A percentile compares a stretch with the other conserved stretches of the same genome.
These are phyloP conservation scores for Cyphomyrus discorhynchus DNA, from an alignment of 2,113 vertebrate species.

Conservation along the genomic window DNA sequence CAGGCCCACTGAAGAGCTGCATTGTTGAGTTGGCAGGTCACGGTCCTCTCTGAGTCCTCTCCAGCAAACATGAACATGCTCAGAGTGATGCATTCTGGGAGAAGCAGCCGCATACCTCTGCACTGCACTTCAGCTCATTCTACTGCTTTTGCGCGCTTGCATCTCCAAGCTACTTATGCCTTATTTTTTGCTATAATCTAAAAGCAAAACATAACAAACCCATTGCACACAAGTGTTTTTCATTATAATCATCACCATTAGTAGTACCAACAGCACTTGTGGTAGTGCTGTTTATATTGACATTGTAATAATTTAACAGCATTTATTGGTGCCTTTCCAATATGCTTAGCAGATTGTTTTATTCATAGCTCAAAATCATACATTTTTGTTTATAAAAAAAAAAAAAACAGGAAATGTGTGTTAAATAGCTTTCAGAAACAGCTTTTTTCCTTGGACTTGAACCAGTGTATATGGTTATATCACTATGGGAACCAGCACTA, in stretches of 20 bases:
- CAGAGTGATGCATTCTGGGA: slow-evolving; percentile 26
- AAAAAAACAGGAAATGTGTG: neutral
- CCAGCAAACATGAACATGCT: slow-evolving; percentile 35
- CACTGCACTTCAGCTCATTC: neutral
- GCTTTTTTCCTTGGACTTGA: neutral
- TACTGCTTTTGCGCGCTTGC: neutral
- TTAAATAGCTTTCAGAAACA: neutral
- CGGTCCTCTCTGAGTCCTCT: slow-evolving; percentile 36
- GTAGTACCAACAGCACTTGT: neutral
- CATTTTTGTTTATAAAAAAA: neutral
- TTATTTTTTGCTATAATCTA: neutral
- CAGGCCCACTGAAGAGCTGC: slow-evolving; percentile 41
- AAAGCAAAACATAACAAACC: neutral
- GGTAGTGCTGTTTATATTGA: neutral
- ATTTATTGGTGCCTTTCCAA: neutral
- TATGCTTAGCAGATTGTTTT: neutral
- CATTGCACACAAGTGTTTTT: neutral
- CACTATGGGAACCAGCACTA: neutral
- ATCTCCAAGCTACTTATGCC: neutral
- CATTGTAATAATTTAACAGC: neutral
- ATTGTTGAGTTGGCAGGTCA: slow-evolving; percentile 46
- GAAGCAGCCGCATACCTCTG: neutral
- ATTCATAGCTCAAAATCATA: neutral
- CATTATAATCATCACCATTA: neutral
- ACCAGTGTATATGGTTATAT: neutral